Conservation (phyloP, 2,113 vertebrate genomes). For the Xyrauchen texanus region DNA sequence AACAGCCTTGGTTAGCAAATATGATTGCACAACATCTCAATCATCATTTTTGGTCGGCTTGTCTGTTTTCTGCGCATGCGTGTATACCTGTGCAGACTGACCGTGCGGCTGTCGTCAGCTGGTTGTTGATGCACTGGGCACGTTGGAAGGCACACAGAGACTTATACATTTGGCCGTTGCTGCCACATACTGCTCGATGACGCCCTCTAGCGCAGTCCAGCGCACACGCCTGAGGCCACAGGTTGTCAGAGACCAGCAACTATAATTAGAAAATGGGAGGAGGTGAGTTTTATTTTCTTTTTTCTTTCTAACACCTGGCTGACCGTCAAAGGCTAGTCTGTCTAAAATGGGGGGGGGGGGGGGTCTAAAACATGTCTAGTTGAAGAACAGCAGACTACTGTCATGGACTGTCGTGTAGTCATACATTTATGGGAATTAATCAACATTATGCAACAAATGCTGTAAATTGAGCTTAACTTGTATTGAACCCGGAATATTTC, state of each 20-base stretch:
- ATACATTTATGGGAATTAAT: neutral
- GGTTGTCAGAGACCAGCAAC: slow-evolving; percentile 1
- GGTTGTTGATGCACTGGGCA: slow-evolving; percentile 64
- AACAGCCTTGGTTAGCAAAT: no score
- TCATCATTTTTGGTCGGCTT: no score
- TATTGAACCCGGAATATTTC: no score
- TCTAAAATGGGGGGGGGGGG: neutral
- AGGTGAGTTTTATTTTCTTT: neutral
- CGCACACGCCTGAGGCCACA: slow-evolving; percentile 56
- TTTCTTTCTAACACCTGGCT: neutral
- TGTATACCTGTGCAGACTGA: slow-evolving; percentile 60
- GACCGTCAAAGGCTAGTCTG: slow-evolving; percentile 7
- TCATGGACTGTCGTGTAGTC: no score
- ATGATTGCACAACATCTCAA: no score
- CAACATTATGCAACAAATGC: no score
- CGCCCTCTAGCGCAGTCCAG: slow-evolving; percentile 66
- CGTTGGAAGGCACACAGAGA: slow-evolving; percentile 68
- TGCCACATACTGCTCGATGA: slow-evolving; percentile 63
- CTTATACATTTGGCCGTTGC: slow-evolving; percentile 66
- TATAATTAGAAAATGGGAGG: neutral
- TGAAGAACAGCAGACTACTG: slow-evolving; percentile 1
- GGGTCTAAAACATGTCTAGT: neutral
- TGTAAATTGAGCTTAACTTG: no score
- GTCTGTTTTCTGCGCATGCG: no score
- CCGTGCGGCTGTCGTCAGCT: slow-evolving; percentile 49